Percentiles rank a stretch among this genome's conserved stretches.
These are phyloP conservation scores for Ptilodon capucinus DNA, from an alignment of 2,888 invertebrate genomes.

Conservation along the genomic window DNA sequence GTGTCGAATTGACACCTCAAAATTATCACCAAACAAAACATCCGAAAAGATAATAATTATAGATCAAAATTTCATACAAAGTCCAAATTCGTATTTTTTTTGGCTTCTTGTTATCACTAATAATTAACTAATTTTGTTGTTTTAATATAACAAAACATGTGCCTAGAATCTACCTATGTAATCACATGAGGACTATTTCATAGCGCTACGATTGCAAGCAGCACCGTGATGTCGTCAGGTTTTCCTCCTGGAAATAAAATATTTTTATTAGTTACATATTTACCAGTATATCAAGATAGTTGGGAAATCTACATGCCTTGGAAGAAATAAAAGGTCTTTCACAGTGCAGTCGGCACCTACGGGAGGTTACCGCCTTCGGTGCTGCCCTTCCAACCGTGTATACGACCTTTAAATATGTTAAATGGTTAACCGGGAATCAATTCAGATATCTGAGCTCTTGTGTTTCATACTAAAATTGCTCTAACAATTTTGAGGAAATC, in stretches of 20 bases:
- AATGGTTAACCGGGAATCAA: too few relatives aligned
- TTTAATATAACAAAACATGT: conserved; percentile 53
- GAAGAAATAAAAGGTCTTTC: too few relatives aligned
- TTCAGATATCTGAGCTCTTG: too few relatives aligned
- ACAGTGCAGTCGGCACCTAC: too few relatives aligned
- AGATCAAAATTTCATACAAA: conserved; percentile 20
- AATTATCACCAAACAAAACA: conserved; percentile 14
- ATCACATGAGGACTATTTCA: conserved; percentile 76
- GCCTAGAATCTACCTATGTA: conserved; percentile 56
- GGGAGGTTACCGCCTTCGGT: too few relatives aligned
- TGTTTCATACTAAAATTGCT: too few relatives aligned
- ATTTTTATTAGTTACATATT: not conserved
- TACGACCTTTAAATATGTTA: too few relatives aligned
- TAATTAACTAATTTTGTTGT: conserved; percentile 58
- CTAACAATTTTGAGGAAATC: too few relatives aligned
- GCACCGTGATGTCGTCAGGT: conserved; percentile 99
- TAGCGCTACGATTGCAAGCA: conserved; percentile 96
- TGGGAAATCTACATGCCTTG: too few relatives aligned
- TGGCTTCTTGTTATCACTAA: conserved; percentile 68
- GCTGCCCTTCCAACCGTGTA: too few relatives aligned
- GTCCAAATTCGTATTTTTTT: conserved; percentile 42
- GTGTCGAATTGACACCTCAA: conserved; percentile 22
- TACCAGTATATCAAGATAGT: too few relatives aligned
- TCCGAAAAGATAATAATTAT: conserved; percentile 17
- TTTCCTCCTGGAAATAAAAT: conserved; percentile 92